A percentile compares a stretch with the other conserved stretches of the same genome.
phyloP scores from a whole-genome alignment of 1,140 invertebrate species.

The Drosophila pseudoananassae region DNA sequence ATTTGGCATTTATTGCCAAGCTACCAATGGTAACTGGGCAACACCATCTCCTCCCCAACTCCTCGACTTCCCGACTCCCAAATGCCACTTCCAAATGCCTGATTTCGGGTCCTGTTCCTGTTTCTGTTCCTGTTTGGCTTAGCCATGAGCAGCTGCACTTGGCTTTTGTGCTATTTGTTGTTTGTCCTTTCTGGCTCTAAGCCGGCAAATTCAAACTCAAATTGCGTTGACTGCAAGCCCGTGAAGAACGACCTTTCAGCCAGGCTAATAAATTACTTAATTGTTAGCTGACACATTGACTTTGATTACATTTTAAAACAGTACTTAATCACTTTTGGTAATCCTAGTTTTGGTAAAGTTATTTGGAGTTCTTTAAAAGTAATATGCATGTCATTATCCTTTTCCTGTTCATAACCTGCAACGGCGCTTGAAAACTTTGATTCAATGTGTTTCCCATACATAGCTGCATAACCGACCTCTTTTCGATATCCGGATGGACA shows the following conservation, averaged over 20 bases:
- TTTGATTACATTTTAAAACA: conserved; percentile 11
- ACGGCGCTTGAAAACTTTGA: conserved; percentile 15
- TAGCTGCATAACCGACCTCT: conserved; percentile 1
- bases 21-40: conserved; percentile 10
- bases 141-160: conserved; percentile 48
- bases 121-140: conserved; percentile 38
- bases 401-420: not conserved
- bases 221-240: conserved; percentile 34
- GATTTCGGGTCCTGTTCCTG: conserved; percentile 15
- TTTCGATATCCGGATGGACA: conserved; percentile 24
- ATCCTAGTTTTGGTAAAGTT: no score
- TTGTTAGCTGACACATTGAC: conserved; percentile 30
- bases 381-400: no score
- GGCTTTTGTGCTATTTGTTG: conserved; percentile 43
- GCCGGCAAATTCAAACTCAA: conserved; percentile 58
- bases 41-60: not conserved
- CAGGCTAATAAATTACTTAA: conserved; percentile 33
- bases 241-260: conserved; percentile 31
- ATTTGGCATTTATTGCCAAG: conserved; percentile 58
- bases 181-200: conserved; percentile 44
- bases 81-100: conserved; percentile 3
- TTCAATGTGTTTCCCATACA: not conserved
- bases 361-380: no score
- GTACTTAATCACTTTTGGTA: not conserved
- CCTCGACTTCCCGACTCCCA: not conserved